Percentiles rank a stretch among this genome's conserved stretches.
Evolutionary conservation across 2,113 vertebrate species (phyloP).

Genomic region (Protomyctophum bolini): DNA sequence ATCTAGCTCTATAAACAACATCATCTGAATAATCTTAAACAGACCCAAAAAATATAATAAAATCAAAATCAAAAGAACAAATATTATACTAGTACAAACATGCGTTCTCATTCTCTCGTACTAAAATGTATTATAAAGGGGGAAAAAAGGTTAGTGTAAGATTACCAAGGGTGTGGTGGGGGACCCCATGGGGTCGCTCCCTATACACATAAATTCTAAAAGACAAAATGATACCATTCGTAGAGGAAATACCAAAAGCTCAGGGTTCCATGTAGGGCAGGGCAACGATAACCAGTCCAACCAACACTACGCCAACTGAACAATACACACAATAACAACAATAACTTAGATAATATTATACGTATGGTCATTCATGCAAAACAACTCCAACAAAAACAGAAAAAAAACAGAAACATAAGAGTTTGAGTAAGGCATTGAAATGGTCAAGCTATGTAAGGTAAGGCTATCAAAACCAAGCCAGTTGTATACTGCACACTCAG

Average conservation of each 20-base stretch:
- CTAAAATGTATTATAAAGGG: constrained; percentile 32
- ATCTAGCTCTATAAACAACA: constrained; percentile 46
- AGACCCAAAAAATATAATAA: constrained; percentile 49
- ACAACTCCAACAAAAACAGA: constrained; percentile 55
- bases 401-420: constrained; percentile 43
- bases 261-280: constrained; percentile 30
- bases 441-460: constrained; percentile 67
- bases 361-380: constrained; percentile 68
- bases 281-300: constrained; percentile 36
- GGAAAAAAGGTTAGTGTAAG: constrained; percentile 19
- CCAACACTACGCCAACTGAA: constrained; percentile 43
- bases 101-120: constrained; percentile 57
- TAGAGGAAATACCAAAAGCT: constrained; percentile 30
- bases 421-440: constrained; percentile 74
- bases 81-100: constrained; percentile 46
- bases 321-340: constrained; percentile 48
- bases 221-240: constrained; percentile 44
- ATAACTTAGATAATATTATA: constrained; percentile 51
- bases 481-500: constrained; percentile 33
- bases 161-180: constrained; percentile 10
- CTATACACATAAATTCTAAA: constrained; percentile 9
- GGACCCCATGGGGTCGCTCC: not conserved
- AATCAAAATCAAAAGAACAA: constrained; percentile 36
- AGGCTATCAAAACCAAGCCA: constrained; percentile 49
- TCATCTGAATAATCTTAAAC: constrained; percentile 50